These are phyloP conservation scores for Caiman crocodilus DNA, from an alignment of 2,797 vertebrate species.

Conservation along the genomic window DNA sequence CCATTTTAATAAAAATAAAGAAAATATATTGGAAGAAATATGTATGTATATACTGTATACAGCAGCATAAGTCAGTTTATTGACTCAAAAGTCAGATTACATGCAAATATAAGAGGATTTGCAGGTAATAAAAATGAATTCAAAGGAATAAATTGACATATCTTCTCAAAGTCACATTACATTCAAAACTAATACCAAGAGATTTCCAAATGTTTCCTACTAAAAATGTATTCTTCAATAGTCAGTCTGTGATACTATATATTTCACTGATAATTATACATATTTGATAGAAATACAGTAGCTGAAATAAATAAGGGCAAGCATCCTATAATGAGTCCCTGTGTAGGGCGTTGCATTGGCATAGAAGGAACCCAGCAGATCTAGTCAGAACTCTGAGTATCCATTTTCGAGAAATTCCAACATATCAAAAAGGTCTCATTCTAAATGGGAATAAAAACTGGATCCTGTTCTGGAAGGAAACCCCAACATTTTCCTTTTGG, in stretches of 20 bases:
- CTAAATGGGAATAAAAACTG: no score
- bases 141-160: background rate
- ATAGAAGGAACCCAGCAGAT: no score
- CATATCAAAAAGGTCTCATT: no score
- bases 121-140: background rate
- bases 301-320: background rate
- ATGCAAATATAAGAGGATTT: background rate
- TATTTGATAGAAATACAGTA: background rate
- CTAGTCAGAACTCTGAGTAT: no score
- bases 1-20: background rate
- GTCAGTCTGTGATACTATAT: background rate
- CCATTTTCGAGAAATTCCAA: no score
- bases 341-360: background rate
- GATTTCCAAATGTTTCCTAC: background rate
- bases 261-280: background rate
- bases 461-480: no score
- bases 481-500: no score
- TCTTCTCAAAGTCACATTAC: background rate
- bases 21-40: background rate
- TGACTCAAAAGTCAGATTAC: background rate
- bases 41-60: background rate
- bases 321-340: background rate
- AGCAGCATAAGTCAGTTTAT: background rate
- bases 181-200: background rate
- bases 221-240: background rate